Percentiles rank a stretch among this genome's conserved stretches.
Conservation (phyloP, 2,888 invertebrate genomes). For the Iselma pallidipennis region DNA sequence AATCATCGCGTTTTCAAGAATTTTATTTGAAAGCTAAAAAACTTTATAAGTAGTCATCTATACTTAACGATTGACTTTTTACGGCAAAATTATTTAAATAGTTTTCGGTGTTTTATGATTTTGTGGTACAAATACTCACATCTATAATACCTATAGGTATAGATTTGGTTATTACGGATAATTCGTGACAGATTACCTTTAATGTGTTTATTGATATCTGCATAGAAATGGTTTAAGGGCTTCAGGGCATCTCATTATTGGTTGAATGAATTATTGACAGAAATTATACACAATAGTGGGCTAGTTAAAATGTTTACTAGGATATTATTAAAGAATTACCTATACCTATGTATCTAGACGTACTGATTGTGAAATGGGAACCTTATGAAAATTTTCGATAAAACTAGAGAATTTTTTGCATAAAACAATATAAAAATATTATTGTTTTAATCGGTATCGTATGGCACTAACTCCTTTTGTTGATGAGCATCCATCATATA, state of each 20-base stretch:
- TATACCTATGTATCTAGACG: too few relatives aligned
- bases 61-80: not conserved
- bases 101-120: not conserved
- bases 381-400: not conserved
- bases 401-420: too few relatives aligned
- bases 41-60: not conserved
- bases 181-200: constrained; percentile 2
- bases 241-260: not conserved
- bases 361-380: too few relatives aligned
- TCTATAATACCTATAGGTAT: constrained; percentile 9
- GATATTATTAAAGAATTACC: too few relatives aligned
- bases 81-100: constrained; percentile 1
- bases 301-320: not conserved
- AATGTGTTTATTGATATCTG: constrained; percentile 19
- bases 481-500: not conserved
- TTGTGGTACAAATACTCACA: constrained; percentile 8
- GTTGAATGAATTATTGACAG: constrained; percentile 5
- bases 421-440: too few relatives aligned
- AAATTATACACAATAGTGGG: not conserved
- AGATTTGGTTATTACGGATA: constrained; percentile 1
- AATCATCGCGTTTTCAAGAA: not conserved
- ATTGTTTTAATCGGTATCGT: too few relatives aligned
- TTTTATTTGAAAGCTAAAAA: not conserved
- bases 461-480: too few relatives aligned
- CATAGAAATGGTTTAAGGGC: not conserved